Conservation (phyloP, 2,797 vertebrate genomes). For the Accipiter badius region DNA sequence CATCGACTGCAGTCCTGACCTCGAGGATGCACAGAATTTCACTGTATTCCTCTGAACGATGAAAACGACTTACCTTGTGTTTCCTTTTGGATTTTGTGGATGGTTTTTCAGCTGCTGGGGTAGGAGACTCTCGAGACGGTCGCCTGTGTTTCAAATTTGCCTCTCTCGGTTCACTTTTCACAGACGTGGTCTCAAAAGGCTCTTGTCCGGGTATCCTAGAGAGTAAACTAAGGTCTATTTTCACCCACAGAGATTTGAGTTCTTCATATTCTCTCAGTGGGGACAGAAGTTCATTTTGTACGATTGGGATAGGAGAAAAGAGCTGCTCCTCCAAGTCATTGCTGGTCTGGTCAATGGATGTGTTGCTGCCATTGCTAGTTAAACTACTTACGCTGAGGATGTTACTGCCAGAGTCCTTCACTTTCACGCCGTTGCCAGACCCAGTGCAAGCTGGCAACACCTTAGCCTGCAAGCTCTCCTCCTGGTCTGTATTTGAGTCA, state of each 20-base stretch:
- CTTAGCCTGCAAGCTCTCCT: constrained; percentile 85
- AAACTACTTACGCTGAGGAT: constrained; percentile 84
- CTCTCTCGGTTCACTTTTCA: constrained; percentile 81
- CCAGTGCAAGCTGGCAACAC: constrained; percentile 72
- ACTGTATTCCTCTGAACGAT: background rate
- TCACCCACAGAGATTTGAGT: constrained; percentile 92
- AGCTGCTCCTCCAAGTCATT: constrained; percentile 80
- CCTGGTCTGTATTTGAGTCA: constrained; percentile 91
- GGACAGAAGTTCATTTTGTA: constrained; percentile 84
- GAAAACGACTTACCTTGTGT: constrained; percentile 86
- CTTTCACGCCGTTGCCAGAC: constrained; percentile 68
- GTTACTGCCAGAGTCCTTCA: constrained; percentile 79
- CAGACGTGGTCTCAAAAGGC: constrained; percentile 62
- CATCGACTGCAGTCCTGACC: background rate
- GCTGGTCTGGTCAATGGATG: constrained; percentile 82
- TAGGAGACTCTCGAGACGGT: constrained; percentile 79
- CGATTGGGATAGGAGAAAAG: constrained; percentile 77
- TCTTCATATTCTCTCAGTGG: constrained; percentile 86
- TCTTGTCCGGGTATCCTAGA: constrained; percentile 86
- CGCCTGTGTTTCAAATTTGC: constrained; percentile 82
- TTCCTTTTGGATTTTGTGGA: constrained; percentile 90
- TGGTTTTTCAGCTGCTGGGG: constrained; percentile 80
- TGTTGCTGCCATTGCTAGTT: constrained; percentile 76
- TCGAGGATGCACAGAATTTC: background rate
- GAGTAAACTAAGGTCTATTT: constrained; percentile 90